Conservation (phyloP, 2,888 invertebrate genomes). For the Anaspis maculata region DNA sequence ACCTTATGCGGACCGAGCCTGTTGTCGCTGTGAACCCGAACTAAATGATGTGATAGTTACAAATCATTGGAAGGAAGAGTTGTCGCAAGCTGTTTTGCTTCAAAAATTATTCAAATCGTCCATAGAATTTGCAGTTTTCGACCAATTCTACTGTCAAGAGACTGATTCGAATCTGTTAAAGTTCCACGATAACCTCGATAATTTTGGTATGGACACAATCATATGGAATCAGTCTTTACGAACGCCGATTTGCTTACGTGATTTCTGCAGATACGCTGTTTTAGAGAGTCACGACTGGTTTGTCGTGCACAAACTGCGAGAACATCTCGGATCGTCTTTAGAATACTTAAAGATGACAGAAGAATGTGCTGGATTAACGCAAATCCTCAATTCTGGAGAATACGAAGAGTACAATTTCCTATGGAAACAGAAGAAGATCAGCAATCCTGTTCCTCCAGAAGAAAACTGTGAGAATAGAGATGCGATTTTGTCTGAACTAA, state of each 20-base stretch:
- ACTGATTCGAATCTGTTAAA: slow-evolving; percentile 22
- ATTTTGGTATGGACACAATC: slow-evolving; percentile 22
- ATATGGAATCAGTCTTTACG: slow-evolving; percentile 19
- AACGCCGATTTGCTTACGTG: slow-evolving; percentile 27
- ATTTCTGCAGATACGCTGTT: slow-evolving; percentile 26
- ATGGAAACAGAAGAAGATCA: slow-evolving; percentile 9
- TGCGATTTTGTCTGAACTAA: slow-evolving; percentile 16
- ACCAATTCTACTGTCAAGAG: slow-evolving; percentile 21
- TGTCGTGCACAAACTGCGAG: slow-evolving; percentile 10
- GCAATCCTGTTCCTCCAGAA: no score
- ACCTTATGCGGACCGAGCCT: no score
- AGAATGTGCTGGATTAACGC: slow-evolving; percentile 5
- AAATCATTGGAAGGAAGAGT: slow-evolving; percentile 23
- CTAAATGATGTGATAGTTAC: slow-evolving; percentile 8
- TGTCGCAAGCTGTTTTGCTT: slow-evolving; percentile 19
- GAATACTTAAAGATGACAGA: slow-evolving; percentile 6
- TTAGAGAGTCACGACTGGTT: slow-evolving; percentile 22
- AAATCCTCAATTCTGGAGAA: slow-evolving; percentile 2
- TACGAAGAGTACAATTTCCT: slow-evolving; percentile 9
- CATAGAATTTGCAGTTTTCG: slow-evolving; percentile 18
- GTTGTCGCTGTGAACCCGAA: no score
- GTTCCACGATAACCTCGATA: slow-evolving; percentile 24
- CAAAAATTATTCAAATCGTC: slow-evolving; percentile 23
- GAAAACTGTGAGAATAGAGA: slow-evolving; percentile 13
- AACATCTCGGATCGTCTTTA: slow-evolving; percentile 5